Evolutionary conservation across 2,888 invertebrate species (phyloP).

Genomic region (Lordiphosa andalusiaca): DNA sequence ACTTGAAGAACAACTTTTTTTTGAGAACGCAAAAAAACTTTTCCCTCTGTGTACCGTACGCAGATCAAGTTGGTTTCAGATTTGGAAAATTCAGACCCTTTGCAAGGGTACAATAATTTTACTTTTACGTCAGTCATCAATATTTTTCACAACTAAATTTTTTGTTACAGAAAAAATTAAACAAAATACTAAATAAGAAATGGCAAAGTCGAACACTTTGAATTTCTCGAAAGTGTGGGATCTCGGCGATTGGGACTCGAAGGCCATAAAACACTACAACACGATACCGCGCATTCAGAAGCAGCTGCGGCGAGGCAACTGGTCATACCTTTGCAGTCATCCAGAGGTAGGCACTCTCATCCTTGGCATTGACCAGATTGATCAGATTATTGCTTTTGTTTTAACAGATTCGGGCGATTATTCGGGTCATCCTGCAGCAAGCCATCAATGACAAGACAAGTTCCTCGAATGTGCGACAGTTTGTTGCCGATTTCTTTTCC

Average conservation of each 20-base stretch:
- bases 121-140: too few species aligned
- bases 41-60: too few species aligned
- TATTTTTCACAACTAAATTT: constrained; percentile 10
- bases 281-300: constrained; percentile 48
- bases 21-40: too few species aligned
- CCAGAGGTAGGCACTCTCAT: constrained; percentile 44
- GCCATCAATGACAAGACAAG: constrained; percentile 52
- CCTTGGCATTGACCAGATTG: not conserved
- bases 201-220: constrained; percentile 6
- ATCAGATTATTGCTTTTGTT: too few species aligned
- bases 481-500: constrained; percentile 61
- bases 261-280: constrained; percentile 47
- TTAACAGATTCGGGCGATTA: constrained; percentile 65
- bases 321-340: constrained; percentile 51
- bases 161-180: not conserved
- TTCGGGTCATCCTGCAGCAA: constrained; percentile 66
- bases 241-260: constrained; percentile 49
- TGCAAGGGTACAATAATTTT: too few species aligned
- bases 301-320: constrained; percentile 53
- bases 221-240: constrained; percentile 44
- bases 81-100: too few species aligned
- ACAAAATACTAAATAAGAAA: not conserved
- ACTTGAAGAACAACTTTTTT: too few species aligned
- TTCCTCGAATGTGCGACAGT: constrained; percentile 53
- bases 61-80: too few species aligned